Evolutionary conservation across 2,113 vertebrate genomes (phyloP).

Genomic region (pig (Sus scrofa)): DNA sequence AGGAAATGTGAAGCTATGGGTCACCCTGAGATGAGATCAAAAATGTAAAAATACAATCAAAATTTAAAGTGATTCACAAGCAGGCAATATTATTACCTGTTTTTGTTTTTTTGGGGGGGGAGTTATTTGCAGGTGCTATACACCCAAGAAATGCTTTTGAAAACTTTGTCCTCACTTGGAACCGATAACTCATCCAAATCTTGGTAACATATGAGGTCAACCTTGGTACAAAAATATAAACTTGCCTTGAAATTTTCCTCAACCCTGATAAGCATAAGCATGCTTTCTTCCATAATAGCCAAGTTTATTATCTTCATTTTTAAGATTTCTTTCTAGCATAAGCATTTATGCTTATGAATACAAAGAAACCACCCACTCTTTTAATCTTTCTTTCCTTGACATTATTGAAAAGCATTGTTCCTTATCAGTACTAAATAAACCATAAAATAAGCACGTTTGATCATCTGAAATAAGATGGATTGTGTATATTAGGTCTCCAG

Average conservation of each 20-base stretch:
- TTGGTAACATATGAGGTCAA: constrained; percentile 41
- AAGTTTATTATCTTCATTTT: constrained; percentile 52
- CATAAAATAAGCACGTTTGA: constrained; percentile 37
- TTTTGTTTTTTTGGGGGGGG: neutral
- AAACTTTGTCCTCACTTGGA: constrained; percentile 26
- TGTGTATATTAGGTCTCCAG: neutral
- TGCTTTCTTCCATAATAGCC: constrained; percentile 56
- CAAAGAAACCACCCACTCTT: constrained; percentile 39
- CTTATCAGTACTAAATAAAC: constrained; percentile 61
- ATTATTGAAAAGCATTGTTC: constrained; percentile 45
- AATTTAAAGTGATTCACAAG: neutral
- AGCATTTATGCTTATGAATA: constrained; percentile 36
- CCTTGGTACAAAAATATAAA: constrained; percentile 61
- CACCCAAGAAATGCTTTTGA: constrained; percentile 27
- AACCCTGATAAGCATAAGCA: constrained; percentile 40
- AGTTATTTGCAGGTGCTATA: neutral
- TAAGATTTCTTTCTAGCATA: constrained; percentile 59
- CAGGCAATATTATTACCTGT: neutral
- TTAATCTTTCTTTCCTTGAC: constrained; percentile 52
- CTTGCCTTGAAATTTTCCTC: constrained; percentile 55
- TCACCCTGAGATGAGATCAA: neutral
- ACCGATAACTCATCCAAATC: constrained; percentile 21
- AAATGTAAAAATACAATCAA: neutral
- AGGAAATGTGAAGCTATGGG: neutral
- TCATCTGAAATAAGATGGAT: constrained; percentile 52